Base-by-base conservation (phyloP, 2,888 invertebrate genomes). In the Pollenia amentaria region DNA sequence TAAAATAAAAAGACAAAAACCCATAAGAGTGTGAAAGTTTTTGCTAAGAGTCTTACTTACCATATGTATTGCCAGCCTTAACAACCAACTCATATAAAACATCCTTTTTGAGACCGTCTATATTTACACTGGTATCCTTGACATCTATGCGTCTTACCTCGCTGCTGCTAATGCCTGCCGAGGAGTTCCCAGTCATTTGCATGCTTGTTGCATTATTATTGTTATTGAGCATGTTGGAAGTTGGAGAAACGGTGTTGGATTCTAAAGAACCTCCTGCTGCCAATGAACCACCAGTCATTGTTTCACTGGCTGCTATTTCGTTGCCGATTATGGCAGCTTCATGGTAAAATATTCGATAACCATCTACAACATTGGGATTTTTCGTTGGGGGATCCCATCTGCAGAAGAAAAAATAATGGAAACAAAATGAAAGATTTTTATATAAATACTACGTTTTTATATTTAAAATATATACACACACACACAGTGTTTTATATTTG, bases 331-430 rank as follows among this genome's bases (percentile, higher is more conserved):
- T 87, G 87, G 96, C 96, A 76, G 95, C 94, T 55, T 95, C 95
- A 86, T 96, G 94, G 96, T 97, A 97, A 94, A 97, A 97, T 88
- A 97, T 96, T 88, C 97, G 95, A 94, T 97, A 97, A 89, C 97
- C 94, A 93, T 97, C 96, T 1, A 97, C 97, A 0, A 96, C 96
- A 88, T 96, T 95, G 0, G 97, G 97, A 93, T 97, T 97, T 93
- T 97, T 97, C 55, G 95, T 92, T 6, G 97, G 97, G 9, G 96
- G 95, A 89, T 97, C 96, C 97, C 97, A 97, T 88, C 95, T 95
- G 90, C 84, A 11, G n/a, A 29, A 44, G 9, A 14, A 65, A 53
- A 29, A 55, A 48, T 38, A 77, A 0, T 42, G n/a, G 8, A 18
- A 57, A 57, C 2, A 62, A 2, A 40, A 21, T 40, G 42, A 40